A percentile compares a stretch with the other conserved stretches of the same genome.
phyloP scores from a whole-genome alignment of 1,140 invertebrate species.

The Kradibia gibbosae region DNA sequence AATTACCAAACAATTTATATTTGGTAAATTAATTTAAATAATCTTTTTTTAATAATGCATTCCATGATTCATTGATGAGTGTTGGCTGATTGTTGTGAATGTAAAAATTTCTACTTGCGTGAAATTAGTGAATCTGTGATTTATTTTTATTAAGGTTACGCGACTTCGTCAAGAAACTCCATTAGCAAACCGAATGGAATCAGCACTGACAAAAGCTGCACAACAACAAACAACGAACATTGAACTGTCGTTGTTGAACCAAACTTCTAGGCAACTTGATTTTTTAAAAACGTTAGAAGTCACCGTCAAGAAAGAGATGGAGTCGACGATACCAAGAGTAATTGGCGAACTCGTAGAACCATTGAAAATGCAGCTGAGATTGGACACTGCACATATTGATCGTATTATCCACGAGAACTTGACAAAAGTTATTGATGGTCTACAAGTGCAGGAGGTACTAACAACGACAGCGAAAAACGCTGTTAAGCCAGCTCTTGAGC shows the following conservation, averaged over 20 bases:
- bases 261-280: slow-evolving; percentile 70
- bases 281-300: slow-evolving; percentile 76
- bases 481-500: slow-evolving; percentile 78
- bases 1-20: too few species aligned
- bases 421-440: slow-evolving; percentile 81
- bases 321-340: slow-evolving; percentile 75
- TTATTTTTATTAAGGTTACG: slow-evolving; percentile 37
- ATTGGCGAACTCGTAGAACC: slow-evolving; percentile 80
- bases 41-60: too few species aligned
- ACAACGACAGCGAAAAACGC: slow-evolving; percentile 78
- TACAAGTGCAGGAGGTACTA: slow-evolving; percentile 84
- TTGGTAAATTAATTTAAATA: too few species aligned
- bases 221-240: slow-evolving; percentile 66
- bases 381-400: slow-evolving; percentile 84
- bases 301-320: slow-evolving; percentile 80
- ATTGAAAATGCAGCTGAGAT: slow-evolving; percentile 80
- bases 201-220: slow-evolving; percentile 61
- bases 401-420: slow-evolving; percentile 85
- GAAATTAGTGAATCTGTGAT: background rate
- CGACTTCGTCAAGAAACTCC: slow-evolving; percentile 66
- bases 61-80: too few species aligned
- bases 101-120: too few species aligned
- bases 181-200: slow-evolving; percentile 61
- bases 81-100: too few species aligned
- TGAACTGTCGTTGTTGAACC: slow-evolving; percentile 72